Conservation (phyloP, 2,113 vertebrate genomes). For the Chionodraco myersi region DNA sequence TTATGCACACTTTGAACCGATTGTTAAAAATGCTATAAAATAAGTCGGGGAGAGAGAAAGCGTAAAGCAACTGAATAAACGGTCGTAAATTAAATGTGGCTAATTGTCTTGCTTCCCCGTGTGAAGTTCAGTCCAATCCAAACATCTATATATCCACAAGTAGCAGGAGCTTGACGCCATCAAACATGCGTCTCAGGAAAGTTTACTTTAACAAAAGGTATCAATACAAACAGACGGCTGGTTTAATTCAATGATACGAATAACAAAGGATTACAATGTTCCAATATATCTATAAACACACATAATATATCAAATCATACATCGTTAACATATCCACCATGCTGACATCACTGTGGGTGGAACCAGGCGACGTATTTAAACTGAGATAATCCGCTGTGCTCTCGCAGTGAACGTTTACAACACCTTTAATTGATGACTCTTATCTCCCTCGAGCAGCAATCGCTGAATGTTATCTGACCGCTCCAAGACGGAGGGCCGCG, state of each 20-base stretch:
- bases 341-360: not conserved
- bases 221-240: too few species aligned
- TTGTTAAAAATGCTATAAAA: conserved; percentile 37
- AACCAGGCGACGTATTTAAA: conserved; percentile 9
- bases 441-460: conserved; percentile 67
- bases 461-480: conserved; percentile 56
- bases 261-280: too few species aligned
- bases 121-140: too few species aligned
- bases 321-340: not conserved
- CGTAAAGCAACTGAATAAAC: conserved; percentile 8
- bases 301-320: too few species aligned
- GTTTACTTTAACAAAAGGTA: too few species aligned
- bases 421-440: conserved; percentile 55
- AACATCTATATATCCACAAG: too few species aligned
- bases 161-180: too few species aligned
- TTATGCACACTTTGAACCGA: conserved; percentile 67
- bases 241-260: too few species aligned
- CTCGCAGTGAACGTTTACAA: conserved; percentile 29
- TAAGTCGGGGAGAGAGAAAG: conserved; percentile 10
- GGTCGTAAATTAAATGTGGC: not conserved
- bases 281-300: too few species aligned
- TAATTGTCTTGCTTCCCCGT: not conserved
- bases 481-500: conserved; percentile 46
- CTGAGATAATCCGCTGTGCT: not conserved
- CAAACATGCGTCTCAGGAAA: too few species aligned